Percentiles rank a stretch among this genome's conserved stretches.
These are phyloP conservation scores for Ctenosaura bakeri DNA, from an alignment of 2,797 vertebrate genomes.

Conservation along the genomic window DNA sequence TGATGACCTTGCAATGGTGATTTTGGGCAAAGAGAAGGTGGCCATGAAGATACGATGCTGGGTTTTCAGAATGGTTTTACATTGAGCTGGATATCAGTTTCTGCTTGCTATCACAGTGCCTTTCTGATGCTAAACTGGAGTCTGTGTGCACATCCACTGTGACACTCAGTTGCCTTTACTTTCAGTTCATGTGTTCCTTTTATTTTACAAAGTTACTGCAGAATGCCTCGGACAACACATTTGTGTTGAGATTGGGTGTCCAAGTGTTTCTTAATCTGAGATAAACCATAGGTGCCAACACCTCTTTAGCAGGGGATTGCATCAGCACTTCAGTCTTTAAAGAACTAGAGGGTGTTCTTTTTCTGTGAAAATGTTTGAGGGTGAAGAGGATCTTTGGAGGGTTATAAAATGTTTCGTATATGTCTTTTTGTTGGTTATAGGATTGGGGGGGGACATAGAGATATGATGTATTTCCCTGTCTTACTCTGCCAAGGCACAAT, in stretches of 20 bases:
- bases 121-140: neutral
- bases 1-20: neutral
- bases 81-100: neutral
- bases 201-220: slow-evolving; percentile 1
- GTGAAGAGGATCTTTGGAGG: neutral
- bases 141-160: neutral
- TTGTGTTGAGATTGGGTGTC: neutral
- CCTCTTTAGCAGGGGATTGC: neutral
- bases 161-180: neutral
- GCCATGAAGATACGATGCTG: neutral
- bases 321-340: neutral
- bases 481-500: neutral
- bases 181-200: neutral
- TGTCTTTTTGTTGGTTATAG: neutral
- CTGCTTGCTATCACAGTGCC: neutral
- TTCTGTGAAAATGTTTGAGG: neutral
- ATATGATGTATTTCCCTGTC: neutral
- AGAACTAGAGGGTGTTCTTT: no score
- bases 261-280: neutral
- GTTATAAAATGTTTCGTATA: neutral
- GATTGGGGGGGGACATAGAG: no score
- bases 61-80: neutral
- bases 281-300: slow-evolving; percentile 33
- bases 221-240: neutral
- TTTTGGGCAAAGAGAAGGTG: neutral